phyloP scores from a whole-genome alignment of 2,797 vertebrate species.

The Gymnodraco acuticeps region DNA sequence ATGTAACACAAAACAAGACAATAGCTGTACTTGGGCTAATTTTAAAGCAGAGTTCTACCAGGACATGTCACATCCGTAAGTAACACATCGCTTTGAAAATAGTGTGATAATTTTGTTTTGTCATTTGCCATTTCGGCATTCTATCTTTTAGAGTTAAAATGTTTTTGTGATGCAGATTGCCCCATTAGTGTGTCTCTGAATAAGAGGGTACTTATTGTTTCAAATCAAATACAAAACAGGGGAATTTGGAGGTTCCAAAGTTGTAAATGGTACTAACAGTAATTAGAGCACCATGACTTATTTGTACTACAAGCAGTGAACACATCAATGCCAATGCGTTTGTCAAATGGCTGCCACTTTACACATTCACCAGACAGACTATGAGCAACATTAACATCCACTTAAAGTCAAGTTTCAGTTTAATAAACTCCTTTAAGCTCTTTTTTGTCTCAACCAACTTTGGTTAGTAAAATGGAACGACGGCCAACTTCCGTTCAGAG shows the following conservation, averaged over 20 bases:
- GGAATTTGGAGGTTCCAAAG: not conserved
- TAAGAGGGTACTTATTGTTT: not conserved
- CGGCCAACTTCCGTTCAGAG: too few relatives aligned
- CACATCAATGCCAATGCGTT: not conserved
- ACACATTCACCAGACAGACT: too few relatives aligned
- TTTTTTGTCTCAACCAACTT: too few relatives aligned
- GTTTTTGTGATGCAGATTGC: not conserved
- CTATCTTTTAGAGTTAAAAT: not conserved
- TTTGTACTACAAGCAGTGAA: not conserved
- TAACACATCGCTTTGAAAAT: not conserved
- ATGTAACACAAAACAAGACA: not conserved
- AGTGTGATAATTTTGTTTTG: not conserved
- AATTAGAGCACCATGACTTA: not conserved
- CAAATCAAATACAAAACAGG: not conserved
- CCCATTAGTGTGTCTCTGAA: not conserved
- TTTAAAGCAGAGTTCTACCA: not conserved
- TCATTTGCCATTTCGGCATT: conserved; percentile 1
- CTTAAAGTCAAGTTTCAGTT: too few relatives aligned
- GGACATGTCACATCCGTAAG: not conserved
- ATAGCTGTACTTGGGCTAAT: not conserved
- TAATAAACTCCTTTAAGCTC: too few relatives aligned
- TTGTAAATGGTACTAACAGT: not conserved
- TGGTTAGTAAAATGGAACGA: too few relatives aligned
- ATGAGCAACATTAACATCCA: too few relatives aligned
- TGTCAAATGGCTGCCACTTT: not conserved